Evolutionary conservation across 1,140 invertebrate genomes (phyloP), one percentile per base, ranked within the genome.

Genomic region (roundworm (Caenorhabditis elegans)): DNA sequence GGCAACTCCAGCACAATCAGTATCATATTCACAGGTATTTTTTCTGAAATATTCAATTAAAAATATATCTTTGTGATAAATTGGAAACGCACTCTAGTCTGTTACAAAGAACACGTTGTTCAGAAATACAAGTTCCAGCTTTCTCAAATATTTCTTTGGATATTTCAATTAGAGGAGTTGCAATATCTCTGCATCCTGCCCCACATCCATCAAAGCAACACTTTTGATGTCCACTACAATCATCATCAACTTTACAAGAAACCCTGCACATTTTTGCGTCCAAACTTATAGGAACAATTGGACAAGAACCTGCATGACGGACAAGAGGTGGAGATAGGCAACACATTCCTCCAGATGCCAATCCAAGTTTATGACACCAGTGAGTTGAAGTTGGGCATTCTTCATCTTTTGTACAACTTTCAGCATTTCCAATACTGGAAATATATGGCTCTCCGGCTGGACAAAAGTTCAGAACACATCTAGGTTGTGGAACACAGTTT

Each of bases 191-290:
- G 34, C 55, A 65, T 8, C 19, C 36, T n/a, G 84, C 84, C 15
- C 80, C 86, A 48, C 86, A 87, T 46, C 82, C 86, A 81, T 87
- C 86, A 79, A 85, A 87, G 53, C 86, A 87, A 76, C 86, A 87
- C 48, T 87, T 87, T 36, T 82, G 60, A 34, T 83, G 31, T 8
- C 39, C 19, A 24, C 28, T 31, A 55, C 86, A 86, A 28, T 86
- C 85, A 46, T 85, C 84, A 79, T 86, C 86, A 19, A 78, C 65
- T 65, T 78, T 76, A 75, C 86, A 86, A 19, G 70, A 78, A 1
- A 87, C 22, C 11, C 53, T 39, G 75, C 85, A 87, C 79, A 26
- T 47, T 24, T 6, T 53, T 24, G 17, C 31, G 19, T 86, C 78
- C 26, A 86, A 47, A 26, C 48, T 70, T 24, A 82, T 79, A 5